Evolutionary conservation across 1,140 invertebrate species (phyloP).

Genomic region (Prorops nasuta): DNA sequence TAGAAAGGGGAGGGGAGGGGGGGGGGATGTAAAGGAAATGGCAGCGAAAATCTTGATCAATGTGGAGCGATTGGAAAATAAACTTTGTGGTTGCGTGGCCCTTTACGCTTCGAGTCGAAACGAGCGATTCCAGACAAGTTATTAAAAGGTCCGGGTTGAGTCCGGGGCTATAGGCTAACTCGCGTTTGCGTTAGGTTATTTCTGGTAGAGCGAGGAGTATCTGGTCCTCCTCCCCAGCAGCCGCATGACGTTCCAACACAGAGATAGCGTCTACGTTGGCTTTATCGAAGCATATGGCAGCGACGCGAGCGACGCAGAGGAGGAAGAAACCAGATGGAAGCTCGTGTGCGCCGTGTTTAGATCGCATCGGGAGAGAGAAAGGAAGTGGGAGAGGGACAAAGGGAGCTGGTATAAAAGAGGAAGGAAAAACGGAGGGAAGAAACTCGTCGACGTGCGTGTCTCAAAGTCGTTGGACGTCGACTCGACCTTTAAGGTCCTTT

Average conservation of each 20-base stretch:
- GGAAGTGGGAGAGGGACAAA: background rate
- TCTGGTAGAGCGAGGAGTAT: conserved; percentile 18
- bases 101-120: no score
- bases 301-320: no score
- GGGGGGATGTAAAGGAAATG: no score
- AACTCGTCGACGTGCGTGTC: no score
- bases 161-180: conserved; percentile 1
- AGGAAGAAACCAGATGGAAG: conserved; percentile 17
- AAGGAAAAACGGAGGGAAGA: background rate
- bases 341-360: conserved; percentile 15
- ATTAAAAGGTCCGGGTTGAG: conserved; percentile 21
- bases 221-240: conserved; percentile 5
- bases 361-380: background rate
- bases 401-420: background rate
- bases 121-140: conserved; percentile 15
- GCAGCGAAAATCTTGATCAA: no score
- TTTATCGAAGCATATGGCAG: no score
- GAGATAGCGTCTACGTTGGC: no score
- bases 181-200: conserved; percentile 17
- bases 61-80: no score
- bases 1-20: no score
- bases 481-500: no score
- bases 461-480: no score
- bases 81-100: no score
- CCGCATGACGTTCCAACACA: background rate